Conservation (phyloP, 2,888 invertebrate species). For the Doris montereyensis region DNA sequence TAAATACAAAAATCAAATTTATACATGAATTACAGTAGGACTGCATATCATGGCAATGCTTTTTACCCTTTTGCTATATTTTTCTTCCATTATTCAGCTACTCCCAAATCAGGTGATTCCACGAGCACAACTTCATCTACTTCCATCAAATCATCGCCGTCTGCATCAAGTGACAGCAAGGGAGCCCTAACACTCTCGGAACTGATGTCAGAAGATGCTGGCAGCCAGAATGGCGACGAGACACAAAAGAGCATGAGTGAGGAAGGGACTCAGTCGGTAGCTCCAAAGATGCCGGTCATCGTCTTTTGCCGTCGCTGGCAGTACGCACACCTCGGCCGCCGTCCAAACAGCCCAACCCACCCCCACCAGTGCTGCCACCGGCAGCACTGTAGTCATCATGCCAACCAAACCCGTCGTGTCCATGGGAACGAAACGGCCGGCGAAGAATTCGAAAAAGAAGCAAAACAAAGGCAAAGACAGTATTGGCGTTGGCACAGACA, state of each 20-base stretch:
- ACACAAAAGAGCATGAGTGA: constrained; percentile 33
- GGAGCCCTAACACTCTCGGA: constrained; percentile 30
- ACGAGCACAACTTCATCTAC: neutral
- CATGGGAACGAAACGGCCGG: constrained; percentile 39
- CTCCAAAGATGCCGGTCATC: constrained; percentile 35
- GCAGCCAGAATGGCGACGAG: constrained; percentile 6
- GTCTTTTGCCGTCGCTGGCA: constrained; percentile 39
- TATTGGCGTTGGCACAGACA: neutral
- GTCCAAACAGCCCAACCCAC: constrained; percentile 4
- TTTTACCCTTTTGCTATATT: no score
- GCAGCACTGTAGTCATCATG: constrained; percentile 42
- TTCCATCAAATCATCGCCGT: neutral
- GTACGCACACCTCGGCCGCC: constrained; percentile 38
- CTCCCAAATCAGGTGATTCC: no score
- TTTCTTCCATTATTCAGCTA: no score
- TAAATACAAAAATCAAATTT: no score
- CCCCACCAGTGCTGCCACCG: no score
- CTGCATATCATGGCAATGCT: no score
- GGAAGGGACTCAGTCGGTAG: constrained; percentile 31
- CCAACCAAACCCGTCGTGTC: constrained; percentile 42
- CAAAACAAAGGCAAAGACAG: neutral
- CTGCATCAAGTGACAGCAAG: neutral
- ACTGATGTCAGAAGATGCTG: constrained; percentile 29
- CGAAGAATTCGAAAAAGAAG: constrained; percentile 26
- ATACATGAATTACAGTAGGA: no score